Conservation (phyloP, 1,140 invertebrate species). For the Micrasema minimum region DNA sequence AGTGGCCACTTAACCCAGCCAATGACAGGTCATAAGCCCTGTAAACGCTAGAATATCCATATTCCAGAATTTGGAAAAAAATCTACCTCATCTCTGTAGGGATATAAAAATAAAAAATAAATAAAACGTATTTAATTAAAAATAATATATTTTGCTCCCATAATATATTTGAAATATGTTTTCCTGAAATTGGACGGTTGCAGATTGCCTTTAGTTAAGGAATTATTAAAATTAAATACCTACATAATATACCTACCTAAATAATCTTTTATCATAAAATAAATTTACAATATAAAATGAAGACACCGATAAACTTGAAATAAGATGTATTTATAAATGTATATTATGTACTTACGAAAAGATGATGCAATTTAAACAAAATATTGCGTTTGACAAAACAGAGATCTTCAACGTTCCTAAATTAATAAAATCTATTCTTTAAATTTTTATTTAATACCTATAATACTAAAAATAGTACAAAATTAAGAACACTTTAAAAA, state of each 20-base stretch:
- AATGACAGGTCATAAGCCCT: no score
- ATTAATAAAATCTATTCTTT: no score
- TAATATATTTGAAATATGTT: not conserved
- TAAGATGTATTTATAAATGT: slow-evolving; percentile 35
- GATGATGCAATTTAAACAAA: slow-evolving; percentile 53
- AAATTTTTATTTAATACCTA: no score
- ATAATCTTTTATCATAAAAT: not conserved
- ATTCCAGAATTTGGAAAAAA: no score
- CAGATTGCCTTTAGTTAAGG: not conserved
- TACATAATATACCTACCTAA: no score
- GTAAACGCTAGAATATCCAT: no score
- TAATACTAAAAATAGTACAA: no score
- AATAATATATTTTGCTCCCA: not conserved
- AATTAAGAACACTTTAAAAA: no score
- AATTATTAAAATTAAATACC: not conserved
- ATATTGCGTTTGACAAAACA: slow-evolving; percentile 47
- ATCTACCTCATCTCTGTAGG: no score
- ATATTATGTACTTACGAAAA: slow-evolving; percentile 38
- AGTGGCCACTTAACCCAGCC: no score
- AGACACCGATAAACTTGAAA: slow-evolving; percentile 13
- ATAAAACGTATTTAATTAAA: no score
- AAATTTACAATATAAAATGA: not conserved
- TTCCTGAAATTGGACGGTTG: not conserved
- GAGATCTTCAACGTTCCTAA: slow-evolving; percentile 43
- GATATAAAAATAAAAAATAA: no score